These are phyloP conservation scores for Sinelater perroti DNA, from an alignment of 2,888 invertebrate genomes.

Conservation along the genomic window DNA sequence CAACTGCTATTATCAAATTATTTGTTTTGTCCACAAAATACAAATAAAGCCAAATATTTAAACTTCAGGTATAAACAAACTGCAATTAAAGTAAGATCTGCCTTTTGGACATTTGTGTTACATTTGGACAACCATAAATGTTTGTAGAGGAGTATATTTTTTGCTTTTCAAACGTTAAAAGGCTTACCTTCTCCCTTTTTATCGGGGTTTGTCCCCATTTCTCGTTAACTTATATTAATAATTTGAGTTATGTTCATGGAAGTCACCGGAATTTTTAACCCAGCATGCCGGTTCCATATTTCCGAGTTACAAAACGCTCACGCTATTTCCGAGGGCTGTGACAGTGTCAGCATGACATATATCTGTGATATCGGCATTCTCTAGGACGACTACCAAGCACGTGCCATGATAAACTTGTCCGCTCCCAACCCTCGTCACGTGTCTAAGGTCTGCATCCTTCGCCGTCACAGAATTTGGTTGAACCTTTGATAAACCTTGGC, in stretches of 20 bases:
- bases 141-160: no score
- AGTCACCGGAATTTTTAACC: background rate
- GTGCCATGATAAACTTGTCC: constrained; percentile 29
- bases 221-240: no score
- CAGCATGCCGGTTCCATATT: constrained; percentile 7
- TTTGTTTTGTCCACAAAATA: no score
- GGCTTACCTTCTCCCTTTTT: no score
- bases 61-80: no score
- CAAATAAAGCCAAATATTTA: no score
- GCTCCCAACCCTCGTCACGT: constrained; percentile 18
- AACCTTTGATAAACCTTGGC: constrained; percentile 17
- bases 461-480: constrained; percentile 11
- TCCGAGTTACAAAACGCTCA: constrained; percentile 21
- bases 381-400: constrained; percentile 19
- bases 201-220: background rate
- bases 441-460: constrained; percentile 17
- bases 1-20: no score
- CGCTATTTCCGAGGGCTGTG: constrained; percentile 15
- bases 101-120: no score
- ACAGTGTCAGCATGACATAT: constrained; percentile 25
- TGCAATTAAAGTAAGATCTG: no score
- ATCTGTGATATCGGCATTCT: constrained; percentile 25
- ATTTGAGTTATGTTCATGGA: no score
- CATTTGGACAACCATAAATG: no score
- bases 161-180: no score